Conservation (phyloP, 1,140 invertebrate genomes). For the Nasonia vitripennis region DNA sequence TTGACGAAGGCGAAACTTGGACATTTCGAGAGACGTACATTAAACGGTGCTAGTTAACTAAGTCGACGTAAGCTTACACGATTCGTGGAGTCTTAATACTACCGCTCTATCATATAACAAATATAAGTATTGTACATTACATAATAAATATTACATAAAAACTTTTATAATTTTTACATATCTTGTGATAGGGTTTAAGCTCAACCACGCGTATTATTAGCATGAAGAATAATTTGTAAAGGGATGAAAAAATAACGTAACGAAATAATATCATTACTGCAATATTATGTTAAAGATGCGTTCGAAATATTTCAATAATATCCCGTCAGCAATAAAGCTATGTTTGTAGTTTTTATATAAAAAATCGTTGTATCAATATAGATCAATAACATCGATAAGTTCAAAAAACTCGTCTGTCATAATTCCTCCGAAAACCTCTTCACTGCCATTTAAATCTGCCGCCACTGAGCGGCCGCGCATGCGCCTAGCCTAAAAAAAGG, state of each 20-base stretch:
- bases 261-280: background rate
- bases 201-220: background rate
- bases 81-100: constrained; percentile 6
- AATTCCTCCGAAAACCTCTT: background rate
- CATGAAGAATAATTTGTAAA: constrained; percentile 6
- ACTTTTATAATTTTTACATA: constrained; percentile 46
- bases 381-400: constrained; percentile 4
- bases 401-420: background rate
- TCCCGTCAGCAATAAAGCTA: constrained; percentile 50
- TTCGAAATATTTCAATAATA: constrained; percentile 43
- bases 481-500: background rate
- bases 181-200: background rate
- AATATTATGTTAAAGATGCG: constrained; percentile 22
- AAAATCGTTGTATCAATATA: constrained; percentile 48
- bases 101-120: background rate
- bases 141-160: constrained; percentile 11
- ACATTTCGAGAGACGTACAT: background rate
- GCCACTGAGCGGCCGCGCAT: background rate
- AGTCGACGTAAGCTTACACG: constrained; percentile 29
- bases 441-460: background rate
- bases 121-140: constrained; percentile 47
- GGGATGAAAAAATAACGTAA: background rate
- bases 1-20: background rate
- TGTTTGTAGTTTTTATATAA: constrained; percentile 51
- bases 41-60: constrained; percentile 52